phyloP scores from a whole-genome alignment of 2,797 vertebrate species.

The Poliocrania exsul region DNA sequence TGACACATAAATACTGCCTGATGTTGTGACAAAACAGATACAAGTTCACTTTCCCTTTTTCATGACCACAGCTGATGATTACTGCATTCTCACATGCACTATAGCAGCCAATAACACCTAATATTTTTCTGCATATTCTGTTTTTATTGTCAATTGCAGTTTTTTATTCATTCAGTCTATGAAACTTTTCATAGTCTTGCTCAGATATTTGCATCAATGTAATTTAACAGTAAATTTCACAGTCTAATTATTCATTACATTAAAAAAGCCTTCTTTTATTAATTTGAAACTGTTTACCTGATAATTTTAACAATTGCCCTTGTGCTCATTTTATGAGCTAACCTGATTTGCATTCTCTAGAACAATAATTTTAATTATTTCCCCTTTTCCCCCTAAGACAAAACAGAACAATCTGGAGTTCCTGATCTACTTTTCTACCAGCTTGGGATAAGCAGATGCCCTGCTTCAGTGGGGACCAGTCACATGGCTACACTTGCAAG shows the following conservation, averaged over 20 bases:
- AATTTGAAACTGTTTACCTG: not conserved
- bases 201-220: not conserved
- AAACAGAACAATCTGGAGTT: constrained; percentile 5
- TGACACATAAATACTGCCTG: not conserved
- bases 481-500: not conserved
- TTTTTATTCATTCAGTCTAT: not conserved
- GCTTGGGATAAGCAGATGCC: not conserved
- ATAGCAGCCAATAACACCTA: not conserved
- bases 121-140: not conserved
- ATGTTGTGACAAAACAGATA: not conserved
- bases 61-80: not conserved
- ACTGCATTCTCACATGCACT: not conserved
- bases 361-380: constrained; percentile 28
- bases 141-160: not conserved
- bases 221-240: constrained; percentile 9
- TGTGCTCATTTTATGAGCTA: not conserved
- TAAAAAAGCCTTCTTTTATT: not conserved
- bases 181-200: not conserved
- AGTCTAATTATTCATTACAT: constrained; percentile 11
- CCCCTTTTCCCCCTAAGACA: not conserved
- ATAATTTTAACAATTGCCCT: not conserved
- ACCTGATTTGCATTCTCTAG: not conserved
- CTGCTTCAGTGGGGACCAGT: not conserved
- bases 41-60: not conserved
- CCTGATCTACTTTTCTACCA: not conserved